A percentile compares a stretch with the other conserved stretches of the same genome.
phyloP scores from a whole-genome alignment of 2,797 vertebrate species.

The Odontamblyopus lacepedii region DNA sequence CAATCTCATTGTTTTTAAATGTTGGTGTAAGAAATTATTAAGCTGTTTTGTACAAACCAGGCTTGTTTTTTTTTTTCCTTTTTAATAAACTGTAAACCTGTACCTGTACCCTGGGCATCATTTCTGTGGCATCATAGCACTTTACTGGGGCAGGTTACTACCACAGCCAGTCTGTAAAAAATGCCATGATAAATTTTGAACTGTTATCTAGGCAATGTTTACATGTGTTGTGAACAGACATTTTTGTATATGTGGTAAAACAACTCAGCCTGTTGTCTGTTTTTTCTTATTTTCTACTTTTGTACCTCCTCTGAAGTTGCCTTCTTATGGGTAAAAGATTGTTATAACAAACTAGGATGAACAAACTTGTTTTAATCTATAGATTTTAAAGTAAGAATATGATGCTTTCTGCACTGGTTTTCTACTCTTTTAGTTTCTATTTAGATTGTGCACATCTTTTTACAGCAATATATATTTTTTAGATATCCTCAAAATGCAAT shows the following conservation, averaged over 20 bases:
- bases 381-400: constrained; percentile 38
- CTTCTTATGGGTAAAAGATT: constrained; percentile 14
- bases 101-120: constrained; percentile 59
- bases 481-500: constrained; percentile 53
- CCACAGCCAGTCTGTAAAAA: constrained; percentile 43
- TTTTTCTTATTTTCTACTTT: constrained; percentile 30
- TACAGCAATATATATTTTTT: constrained; percentile 63
- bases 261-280: constrained; percentile 35
- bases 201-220: constrained; percentile 59
- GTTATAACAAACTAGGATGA: constrained; percentile 36
- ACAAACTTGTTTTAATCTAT: constrained; percentile 39
- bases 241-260: constrained; percentile 70
- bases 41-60: constrained; percentile 27
- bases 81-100: constrained; percentile 32
- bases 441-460: constrained; percentile 59
- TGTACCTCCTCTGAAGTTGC: constrained; percentile 36
- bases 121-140: constrained; percentile 83
- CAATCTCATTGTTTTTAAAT: constrained; percentile 44
- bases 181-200: constrained; percentile 52
- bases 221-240: constrained; percentile 55
- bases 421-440: constrained; percentile 35
- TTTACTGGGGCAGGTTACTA: constrained; percentile 80
- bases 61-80: constrained; percentile 22
- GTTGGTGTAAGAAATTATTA: constrained; percentile 9
- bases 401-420: constrained; percentile 38